Conservation (phyloP, 2,797 vertebrate species). For the Leptodactylus fallax region DNA sequence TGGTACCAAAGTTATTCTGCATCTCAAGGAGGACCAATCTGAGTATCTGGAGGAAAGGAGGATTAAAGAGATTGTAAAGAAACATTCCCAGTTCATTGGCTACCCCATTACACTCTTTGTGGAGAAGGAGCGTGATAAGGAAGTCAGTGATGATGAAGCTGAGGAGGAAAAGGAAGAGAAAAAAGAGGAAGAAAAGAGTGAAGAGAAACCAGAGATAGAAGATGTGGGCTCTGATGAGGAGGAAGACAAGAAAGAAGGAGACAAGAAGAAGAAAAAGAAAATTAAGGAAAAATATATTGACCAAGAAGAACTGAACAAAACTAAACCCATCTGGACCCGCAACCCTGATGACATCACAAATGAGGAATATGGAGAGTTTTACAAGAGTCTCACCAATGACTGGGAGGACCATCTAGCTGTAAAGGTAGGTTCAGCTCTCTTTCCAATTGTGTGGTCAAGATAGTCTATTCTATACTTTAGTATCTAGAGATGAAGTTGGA, state of each 20-base stretch:
- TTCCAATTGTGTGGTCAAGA: too few species aligned
- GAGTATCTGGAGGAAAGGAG: constrained; percentile 91
- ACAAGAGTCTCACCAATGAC: constrained; percentile 94
- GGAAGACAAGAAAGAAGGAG: constrained; percentile 86
- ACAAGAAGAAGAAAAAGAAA: constrained; percentile 93
- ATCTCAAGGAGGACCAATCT: constrained; percentile 93
- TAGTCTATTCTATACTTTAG: neutral
- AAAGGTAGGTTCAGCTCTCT: constrained; percentile 77
- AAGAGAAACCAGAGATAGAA: constrained; percentile 91
- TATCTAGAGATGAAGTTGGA: too few species aligned
- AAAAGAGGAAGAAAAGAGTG: constrained; percentile 78
- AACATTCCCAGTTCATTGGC: constrained; percentile 97
- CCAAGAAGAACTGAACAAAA: constrained; percentile 91
- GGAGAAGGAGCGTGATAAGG: constrained; percentile 94
- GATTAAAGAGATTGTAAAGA: constrained; percentile 93
- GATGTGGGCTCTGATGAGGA: constrained; percentile 90
- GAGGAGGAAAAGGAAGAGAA: constrained; percentile 86
- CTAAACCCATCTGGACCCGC: constrained; percentile 95
- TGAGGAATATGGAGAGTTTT: constrained; percentile 93
- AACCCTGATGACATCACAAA: constrained; percentile 94
- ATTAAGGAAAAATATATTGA: constrained; percentile 95
- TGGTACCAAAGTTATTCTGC: constrained; percentile 89
- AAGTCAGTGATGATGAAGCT: constrained; percentile 92
- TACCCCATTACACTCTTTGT: constrained; percentile 94
- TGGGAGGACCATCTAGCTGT: constrained; percentile 97